A percentile compares a stretch with the other conserved stretches of the same genome.
These are phyloP conservation scores for Sebastes jordani DNA, from an alignment of 2,797 vertebrate species.

Conservation along the genomic window DNA sequence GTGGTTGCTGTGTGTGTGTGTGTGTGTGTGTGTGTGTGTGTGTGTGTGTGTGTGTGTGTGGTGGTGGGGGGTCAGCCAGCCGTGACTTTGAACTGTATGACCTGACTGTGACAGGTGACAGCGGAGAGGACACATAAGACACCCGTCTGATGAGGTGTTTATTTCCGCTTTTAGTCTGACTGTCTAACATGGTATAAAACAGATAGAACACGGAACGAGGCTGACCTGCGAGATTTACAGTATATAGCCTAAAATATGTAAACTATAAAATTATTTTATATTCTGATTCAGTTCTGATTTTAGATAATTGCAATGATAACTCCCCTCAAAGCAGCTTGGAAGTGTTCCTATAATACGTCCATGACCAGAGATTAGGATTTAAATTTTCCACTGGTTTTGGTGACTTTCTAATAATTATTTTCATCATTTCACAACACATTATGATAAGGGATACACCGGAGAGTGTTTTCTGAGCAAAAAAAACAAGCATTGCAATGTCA, in stretches of 20 bases:
- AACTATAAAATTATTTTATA: background rate
- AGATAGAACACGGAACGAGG: too few species aligned
- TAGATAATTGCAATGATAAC: background rate
- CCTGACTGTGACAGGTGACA: conserved; percentile 42
- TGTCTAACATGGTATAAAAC: background rate
- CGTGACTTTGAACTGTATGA: conserved; percentile 44
- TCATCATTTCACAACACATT: background rate
- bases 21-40: background rate
- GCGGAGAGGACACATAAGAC: background rate
- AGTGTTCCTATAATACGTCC: background rate
- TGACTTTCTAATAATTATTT: background rate
- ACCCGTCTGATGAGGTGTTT: conserved; percentile 13
- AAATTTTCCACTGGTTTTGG: background rate
- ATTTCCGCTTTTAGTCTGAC: background rate
- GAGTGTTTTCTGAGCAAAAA: background rate
- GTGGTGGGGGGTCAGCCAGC: conserved; percentile 37
- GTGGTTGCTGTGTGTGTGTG: background rate
- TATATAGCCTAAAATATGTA: background rate
- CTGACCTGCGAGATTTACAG: too few species aligned
- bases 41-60: background rate
- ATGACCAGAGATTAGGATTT: background rate
- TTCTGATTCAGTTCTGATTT: background rate
- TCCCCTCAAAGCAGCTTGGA: background rate
- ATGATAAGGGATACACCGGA: background rate
- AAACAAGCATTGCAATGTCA: background rate